Percentiles rank a stretch among this genome's conserved stretches.
These are phyloP conservation scores for Lydus trimaculatus DNA, from an alignment of 2,888 invertebrate genomes.

Conservation along the genomic window DNA sequence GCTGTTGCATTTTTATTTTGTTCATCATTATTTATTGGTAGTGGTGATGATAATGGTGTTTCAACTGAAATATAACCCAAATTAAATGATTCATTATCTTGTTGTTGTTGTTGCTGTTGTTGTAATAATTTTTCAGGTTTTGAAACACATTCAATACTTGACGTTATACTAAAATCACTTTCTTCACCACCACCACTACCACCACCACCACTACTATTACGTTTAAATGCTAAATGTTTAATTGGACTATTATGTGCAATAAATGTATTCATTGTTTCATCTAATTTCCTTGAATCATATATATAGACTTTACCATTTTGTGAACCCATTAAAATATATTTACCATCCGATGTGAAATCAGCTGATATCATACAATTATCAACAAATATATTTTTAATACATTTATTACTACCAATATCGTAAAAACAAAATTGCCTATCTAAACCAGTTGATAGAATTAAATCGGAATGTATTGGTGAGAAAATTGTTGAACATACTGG, in stretches of 20 bases:
- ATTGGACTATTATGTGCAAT: slow-evolving; percentile 64
- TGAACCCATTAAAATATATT: slow-evolving; percentile 65
- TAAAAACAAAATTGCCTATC: slow-evolving; percentile 67
- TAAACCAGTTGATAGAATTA: slow-evolving; percentile 65
- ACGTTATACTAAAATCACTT: slow-evolving; percentile 9
- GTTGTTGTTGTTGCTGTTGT: background rate
- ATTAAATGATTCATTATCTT: slow-evolving; percentile 11
- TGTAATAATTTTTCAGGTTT: slow-evolving; percentile 7
- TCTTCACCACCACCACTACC: slow-evolving; percentile 13
- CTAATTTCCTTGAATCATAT: slow-evolving; percentile 66
- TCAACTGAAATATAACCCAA: background rate
- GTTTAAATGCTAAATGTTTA: slow-evolving; percentile 62
- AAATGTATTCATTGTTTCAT: slow-evolving; percentile 61
- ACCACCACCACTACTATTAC: background rate
- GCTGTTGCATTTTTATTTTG: background rate
- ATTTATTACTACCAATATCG: slow-evolving; percentile 62
- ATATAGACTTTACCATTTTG: slow-evolving; percentile 65
- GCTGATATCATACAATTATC: slow-evolving; percentile 52
- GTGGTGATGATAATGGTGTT: background rate
- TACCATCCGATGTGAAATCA: slow-evolving; percentile 56
- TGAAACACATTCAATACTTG: slow-evolving; percentile 12
- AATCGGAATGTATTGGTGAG: slow-evolving; percentile 65
- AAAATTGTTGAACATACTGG: slow-evolving; percentile 67
- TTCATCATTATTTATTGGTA: background rate
- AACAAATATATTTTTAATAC: slow-evolving; percentile 49